Evolutionary conservation across 2,888 invertebrate genomes (phyloP).

Genomic region (Ecliptopera silaceata): DNA sequence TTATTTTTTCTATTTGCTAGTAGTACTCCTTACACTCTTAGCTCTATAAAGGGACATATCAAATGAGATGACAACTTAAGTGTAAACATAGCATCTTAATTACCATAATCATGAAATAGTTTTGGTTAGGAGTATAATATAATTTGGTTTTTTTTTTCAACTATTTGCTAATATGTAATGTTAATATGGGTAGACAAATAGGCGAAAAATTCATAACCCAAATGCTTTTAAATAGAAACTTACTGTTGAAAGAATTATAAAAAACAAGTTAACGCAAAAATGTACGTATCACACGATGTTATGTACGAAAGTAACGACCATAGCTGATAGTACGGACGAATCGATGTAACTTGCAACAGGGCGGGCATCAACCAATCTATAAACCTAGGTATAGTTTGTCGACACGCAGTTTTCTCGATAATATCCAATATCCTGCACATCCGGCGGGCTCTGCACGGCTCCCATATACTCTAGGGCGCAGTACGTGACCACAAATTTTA

Average conservation of each 20-base stretch:
- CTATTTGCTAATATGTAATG: too few relatives aligned
- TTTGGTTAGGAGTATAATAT: too few relatives aligned
- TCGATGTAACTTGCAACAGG: slow-evolving; percentile 76
- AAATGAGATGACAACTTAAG: too few relatives aligned
- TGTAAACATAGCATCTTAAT: too few relatives aligned
- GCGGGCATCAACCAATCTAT: slow-evolving; percentile 53
- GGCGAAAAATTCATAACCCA: not conserved
- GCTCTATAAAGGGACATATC: too few relatives aligned
- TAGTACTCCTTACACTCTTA: too few relatives aligned
- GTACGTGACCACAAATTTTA: slow-evolving; percentile 45
- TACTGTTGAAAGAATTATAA: not conserved
- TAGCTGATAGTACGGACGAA: slow-evolving; percentile 50
- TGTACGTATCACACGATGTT: slow-evolving; percentile 8
- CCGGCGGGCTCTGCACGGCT: slow-evolving; percentile 28
- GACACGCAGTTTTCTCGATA: slow-evolving; percentile 42
- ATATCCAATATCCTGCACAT: slow-evolving; percentile 45
- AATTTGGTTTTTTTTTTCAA: too few relatives aligned
- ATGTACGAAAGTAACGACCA: slow-evolving; percentile 36
- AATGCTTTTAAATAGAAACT: not conserved
- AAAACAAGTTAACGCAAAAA: not conserved
- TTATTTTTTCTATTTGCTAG: too few relatives aligned
- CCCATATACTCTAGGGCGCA: slow-evolving; percentile 30
- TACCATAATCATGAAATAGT: too few relatives aligned
- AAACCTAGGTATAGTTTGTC: slow-evolving; percentile 39
- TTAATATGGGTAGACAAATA: too few relatives aligned